These are phyloP conservation scores for Papilio glaucus DNA, from an alignment of 1,140 invertebrate species.

Conservation along the genomic window DNA sequence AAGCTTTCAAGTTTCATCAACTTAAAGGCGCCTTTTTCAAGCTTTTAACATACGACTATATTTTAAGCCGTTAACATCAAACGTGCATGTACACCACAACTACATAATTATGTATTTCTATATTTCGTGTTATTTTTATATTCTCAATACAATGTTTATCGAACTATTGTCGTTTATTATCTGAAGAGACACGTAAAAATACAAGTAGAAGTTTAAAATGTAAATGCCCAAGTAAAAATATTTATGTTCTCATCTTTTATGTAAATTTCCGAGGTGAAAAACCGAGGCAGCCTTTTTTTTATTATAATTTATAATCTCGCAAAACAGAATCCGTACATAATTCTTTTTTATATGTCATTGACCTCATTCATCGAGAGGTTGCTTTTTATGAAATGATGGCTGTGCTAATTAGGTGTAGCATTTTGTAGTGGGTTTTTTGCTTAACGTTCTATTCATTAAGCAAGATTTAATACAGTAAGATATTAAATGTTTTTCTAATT, in stretches of 20 bases:
- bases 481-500: too few relatives aligned
- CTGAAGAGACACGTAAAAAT: background rate
- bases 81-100: too few relatives aligned
- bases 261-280: conserved; percentile 42
- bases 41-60: too few relatives aligned
- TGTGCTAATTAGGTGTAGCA: background rate
- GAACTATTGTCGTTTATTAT: background rate
- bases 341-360: conserved; percentile 23
- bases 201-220: background rate
- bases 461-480: too few relatives aligned
- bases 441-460: background rate
- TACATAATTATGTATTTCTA: too few relatives aligned
- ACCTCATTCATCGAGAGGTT: conserved; percentile 1
- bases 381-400: background rate
- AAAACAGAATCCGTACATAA: conserved; percentile 2
- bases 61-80: too few relatives aligned
- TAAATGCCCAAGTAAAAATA: background rate
- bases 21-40: too few relatives aligned
- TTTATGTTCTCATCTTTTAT: conserved; percentile 30
- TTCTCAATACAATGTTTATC: background rate
- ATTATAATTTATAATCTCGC: conserved; percentile 1
- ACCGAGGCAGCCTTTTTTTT: conserved; percentile 40
- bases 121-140: background rate
- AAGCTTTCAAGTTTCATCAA: too few relatives aligned
- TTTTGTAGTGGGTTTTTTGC: conserved; percentile 8